Conservation (phyloP, 2,888 invertebrate genomes). For the Carcina quercana region DNA sequence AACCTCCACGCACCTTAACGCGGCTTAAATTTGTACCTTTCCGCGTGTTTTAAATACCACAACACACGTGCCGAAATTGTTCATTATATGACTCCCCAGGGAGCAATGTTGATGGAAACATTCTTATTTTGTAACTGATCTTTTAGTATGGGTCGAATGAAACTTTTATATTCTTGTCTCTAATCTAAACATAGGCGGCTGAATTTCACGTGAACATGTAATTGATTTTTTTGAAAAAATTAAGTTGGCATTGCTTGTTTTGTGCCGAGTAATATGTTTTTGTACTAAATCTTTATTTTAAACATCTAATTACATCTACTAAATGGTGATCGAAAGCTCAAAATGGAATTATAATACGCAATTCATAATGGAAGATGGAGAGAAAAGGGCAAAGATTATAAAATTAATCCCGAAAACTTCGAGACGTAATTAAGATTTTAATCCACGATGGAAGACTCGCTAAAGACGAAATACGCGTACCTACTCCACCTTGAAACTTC, state of each 20-base stretch:
- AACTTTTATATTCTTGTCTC: no score
- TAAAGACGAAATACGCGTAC: conserved; percentile 43
- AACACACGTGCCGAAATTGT: background rate
- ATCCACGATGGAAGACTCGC: conserved; percentile 41
- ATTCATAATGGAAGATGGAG: conserved; percentile 31
- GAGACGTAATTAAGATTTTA: conserved; percentile 62
- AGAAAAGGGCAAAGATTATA: conserved; percentile 43
- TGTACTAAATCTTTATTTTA: background rate
- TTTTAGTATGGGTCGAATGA: no score
- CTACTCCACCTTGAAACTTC: conserved; percentile 42
- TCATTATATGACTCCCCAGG: background rate
- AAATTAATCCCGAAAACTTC: conserved; percentile 56
- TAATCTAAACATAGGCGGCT: no score
- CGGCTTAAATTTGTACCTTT: conserved; percentile 9
- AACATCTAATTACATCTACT: conserved; percentile 11
- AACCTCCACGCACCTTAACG: conserved; percentile 17
- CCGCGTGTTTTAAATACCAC: conserved; percentile 5
- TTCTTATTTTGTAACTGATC: background rate
- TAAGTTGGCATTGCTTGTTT: no score
- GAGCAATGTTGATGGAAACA: background rate
- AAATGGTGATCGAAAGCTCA: conserved; percentile 13
- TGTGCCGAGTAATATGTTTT: no score
- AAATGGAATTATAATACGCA: conserved; percentile 25
- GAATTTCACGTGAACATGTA: no score
- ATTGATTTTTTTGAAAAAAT: no score